phyloP scores from a whole-genome alignment of 2,797 vertebrate species.

The Hybognathus amarus region DNA sequence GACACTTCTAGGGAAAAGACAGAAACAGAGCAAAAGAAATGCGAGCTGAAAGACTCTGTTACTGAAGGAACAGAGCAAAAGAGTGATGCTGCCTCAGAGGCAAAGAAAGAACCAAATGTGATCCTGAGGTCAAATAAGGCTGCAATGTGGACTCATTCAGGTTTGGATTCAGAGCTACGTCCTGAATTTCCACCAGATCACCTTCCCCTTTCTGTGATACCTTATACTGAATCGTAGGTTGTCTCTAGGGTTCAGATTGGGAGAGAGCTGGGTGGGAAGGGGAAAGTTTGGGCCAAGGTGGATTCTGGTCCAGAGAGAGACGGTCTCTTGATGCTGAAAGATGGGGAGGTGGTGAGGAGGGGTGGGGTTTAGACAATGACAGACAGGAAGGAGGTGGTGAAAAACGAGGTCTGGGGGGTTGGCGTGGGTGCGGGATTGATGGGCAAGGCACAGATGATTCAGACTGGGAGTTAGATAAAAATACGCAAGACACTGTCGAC shows the following conservation, averaged over 20 bases:
- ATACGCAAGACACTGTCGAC: constrained; percentile 33
- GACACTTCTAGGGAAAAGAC: constrained; percentile 57
- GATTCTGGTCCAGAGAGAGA: constrained; percentile 60
- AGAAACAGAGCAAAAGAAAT: constrained; percentile 26
- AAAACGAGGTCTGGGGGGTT: constrained; percentile 59
- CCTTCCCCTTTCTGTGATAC: constrained; percentile 77
- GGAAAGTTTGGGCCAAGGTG: constrained; percentile 53
- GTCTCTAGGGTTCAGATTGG: constrained; percentile 76
- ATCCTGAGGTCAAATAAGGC: constrained; percentile 62
- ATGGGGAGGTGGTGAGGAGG: constrained; percentile 51
- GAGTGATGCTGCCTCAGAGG: constrained; percentile 64
- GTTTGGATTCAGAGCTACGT: constrained; percentile 74
- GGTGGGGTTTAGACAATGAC: constrained; percentile 55
- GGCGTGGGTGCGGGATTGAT: constrained; percentile 62
- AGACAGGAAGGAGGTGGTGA: constrained; percentile 55
- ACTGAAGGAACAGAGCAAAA: constrained; percentile 63
- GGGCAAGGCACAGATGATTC: constrained; percentile 54
- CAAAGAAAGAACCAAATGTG: constrained; percentile 50
- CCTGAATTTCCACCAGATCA: constrained; percentile 81
- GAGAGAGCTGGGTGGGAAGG: constrained; percentile 66
- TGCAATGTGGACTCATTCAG: constrained; percentile 71
- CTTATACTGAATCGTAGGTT: constrained; percentile 75
- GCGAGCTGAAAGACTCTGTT: constrained; percentile 13
- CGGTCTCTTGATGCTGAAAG: constrained; percentile 60
- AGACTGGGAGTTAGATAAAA: constrained; percentile 53